Percentiles rank a stretch among this genome's conserved stretches.
phyloP scores from a whole-genome alignment of 37 sponge, comb jelly and placozoan species.

The Crambe crambe region DNA sequence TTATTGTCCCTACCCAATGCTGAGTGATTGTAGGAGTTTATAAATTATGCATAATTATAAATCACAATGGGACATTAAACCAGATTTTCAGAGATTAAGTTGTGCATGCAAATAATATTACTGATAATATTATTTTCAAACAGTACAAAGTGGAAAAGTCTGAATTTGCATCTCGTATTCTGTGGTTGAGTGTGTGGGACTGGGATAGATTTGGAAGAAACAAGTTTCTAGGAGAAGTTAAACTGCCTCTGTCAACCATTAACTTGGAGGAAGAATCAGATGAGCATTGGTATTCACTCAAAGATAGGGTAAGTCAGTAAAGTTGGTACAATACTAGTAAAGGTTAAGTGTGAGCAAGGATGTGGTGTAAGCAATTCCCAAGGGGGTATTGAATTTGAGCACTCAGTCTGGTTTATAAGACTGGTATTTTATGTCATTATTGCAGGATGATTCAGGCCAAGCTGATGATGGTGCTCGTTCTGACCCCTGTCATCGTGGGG shows the following conservation, averaged over 20 bases:
- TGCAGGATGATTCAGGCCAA: not conserved
- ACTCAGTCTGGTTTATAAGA: not conserved
- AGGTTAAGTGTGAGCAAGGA: not conserved
- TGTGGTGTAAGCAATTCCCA: not conserved
- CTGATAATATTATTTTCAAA: not conserved
- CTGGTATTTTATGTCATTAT: not conserved
- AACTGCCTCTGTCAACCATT: slow-evolving; percentile 42
- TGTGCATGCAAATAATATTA: no score
- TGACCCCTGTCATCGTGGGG: slow-evolving; percentile 4
- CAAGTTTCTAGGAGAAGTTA: slow-evolving; percentile 69
- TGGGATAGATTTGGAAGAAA: slow-evolving; percentile 31
- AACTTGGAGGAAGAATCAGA: slow-evolving; percentile 34
- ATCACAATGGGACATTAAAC: no score
- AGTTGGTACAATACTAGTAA: not conserved
- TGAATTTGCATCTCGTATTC: slow-evolving; percentile 25
- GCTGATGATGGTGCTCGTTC: not conserved
- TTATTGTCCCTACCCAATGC: no score
- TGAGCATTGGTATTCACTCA: slow-evolving; percentile 48
- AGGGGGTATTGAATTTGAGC: not conserved
- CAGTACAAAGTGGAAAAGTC: slow-evolving; percentile 53
- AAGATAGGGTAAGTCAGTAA: slow-evolving; percentile 35
- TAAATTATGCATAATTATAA: no score
- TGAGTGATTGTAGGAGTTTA: no score
- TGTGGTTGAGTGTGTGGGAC: slow-evolving; percentile 76
- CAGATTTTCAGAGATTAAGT: no score